These are phyloP conservation scores for Andrena haemorrhoa DNA, from an alignment of 2,888 invertebrate genomes.

Conservation along the genomic window DNA sequence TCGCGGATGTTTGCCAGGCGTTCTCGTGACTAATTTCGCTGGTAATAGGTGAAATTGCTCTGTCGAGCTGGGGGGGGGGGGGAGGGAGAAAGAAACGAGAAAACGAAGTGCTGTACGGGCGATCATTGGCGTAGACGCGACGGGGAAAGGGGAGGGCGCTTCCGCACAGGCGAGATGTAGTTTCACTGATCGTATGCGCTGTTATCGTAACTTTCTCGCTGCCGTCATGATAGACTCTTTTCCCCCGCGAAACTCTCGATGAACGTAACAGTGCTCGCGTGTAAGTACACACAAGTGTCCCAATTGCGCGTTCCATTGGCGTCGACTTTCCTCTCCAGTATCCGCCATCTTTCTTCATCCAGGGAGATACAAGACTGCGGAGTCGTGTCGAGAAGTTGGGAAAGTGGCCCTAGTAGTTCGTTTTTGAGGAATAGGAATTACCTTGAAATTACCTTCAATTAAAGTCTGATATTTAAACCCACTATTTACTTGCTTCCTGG, in stretches of 20 bases:
- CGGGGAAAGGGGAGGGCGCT: background rate
- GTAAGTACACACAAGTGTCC: slow-evolving; percentile 36
- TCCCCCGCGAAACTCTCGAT: slow-evolving; percentile 47
- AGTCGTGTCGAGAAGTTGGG: too few species aligned
- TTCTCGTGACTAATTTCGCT: background rate
- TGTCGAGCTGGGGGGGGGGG: background rate
- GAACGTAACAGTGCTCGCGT: slow-evolving; percentile 20
- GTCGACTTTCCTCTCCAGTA: background rate
- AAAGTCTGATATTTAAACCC: background rate
- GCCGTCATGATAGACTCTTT: slow-evolving; percentile 8
- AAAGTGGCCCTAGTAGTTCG: too few species aligned
- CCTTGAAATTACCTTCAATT: background rate
- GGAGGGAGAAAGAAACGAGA: background rate
- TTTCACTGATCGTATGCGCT: slow-evolving; percentile 18
- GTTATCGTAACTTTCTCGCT: slow-evolving; percentile 67
- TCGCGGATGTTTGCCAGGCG: background rate
- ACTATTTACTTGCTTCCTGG: background rate
- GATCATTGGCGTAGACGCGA: background rate
- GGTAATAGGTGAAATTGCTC: slow-evolving; percentile 1
- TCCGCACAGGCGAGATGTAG: slow-evolving; percentile 10
- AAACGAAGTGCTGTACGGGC: background rate
- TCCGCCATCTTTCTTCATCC: background rate
- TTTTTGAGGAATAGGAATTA: too few species aligned
- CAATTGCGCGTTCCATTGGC: background rate
- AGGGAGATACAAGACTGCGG: too few species aligned